Base-by-base conservation (phyloP, 2,888 invertebrate genomes). In the Melieria picta region DNA sequence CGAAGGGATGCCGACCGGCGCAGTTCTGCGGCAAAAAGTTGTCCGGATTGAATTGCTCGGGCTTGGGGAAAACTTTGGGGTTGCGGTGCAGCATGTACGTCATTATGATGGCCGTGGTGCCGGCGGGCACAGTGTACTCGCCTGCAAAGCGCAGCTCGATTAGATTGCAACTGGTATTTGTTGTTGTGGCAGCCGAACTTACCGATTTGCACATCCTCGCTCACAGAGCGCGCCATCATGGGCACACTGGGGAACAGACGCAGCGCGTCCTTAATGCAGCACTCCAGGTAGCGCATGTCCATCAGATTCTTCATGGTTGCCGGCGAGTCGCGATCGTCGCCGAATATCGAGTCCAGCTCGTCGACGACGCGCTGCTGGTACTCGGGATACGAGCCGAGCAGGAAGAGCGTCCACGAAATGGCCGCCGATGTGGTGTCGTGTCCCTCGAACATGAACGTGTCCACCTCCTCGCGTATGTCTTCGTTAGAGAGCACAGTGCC, bases 1-100 rank as follows among this genome's bases (percentile, higher is more conserved):
- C 89, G 73, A 89, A 92, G 0, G 91, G 91, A 84, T 93, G 92
- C 61, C 92, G 88, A 1, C 87, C 87, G 10, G 83, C 79, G 70
- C 88, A 87, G 79, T 90, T 90, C 79, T 93, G 91, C 0, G 91
- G 90, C 72, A 91, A 83, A 83, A 94, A 94, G 79, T 93, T 88
- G 65, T 93, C 92, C 0, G 93, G 93, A 80, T 92, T 90, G 81
- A 92, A 93, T 74, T 86, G 88, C 61, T 90, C 88, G 0, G 94
- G 92, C 75, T 93, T 89, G 3, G 91, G 89, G 84, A 90, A 94
- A 52, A 90, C 85, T 45, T 90, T 88, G 0, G 90, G 89, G 80
- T 91, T 89, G 45, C 91, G 89, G 81, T 94, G 94, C 50, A 92
- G 76, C 79, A 91, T 91, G 77, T 88, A 91, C 7, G 92, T 91